These are phyloP conservation scores for Drosophila fungiperda DNA, from an alignment of 2,888 invertebrate genomes.

Conservation along the genomic window DNA sequence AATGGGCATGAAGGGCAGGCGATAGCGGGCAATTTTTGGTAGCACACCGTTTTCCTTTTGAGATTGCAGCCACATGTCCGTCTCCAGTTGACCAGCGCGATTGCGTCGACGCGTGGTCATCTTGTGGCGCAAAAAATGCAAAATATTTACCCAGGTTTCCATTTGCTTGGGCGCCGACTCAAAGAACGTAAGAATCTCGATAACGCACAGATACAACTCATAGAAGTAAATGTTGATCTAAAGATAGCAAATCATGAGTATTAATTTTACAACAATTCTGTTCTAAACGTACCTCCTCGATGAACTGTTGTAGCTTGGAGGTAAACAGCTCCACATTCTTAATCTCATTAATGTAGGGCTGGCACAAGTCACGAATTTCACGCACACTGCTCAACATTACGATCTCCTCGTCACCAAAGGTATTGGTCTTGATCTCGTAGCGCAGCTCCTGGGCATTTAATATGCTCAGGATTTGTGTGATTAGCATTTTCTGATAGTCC, in stretches of 20 bases:
- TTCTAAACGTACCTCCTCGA: constrained; percentile 73
- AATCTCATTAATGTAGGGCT: constrained; percentile 84
- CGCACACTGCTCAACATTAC: constrained; percentile 77
- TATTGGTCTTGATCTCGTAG: constrained; percentile 82
- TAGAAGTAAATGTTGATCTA: constrained; percentile 85
- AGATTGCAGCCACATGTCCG: constrained; percentile 83
- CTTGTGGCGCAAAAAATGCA: constrained; percentile 84
- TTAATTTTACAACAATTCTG: not conserved
- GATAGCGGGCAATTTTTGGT: constrained; percentile 85
- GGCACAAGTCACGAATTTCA: constrained; percentile 79
- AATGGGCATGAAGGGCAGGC: constrained; percentile 84
- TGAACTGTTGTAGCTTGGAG: constrained; percentile 78
- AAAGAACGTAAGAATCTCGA: constrained; percentile 83
- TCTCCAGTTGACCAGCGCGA: constrained; percentile 83
- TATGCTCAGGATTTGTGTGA: constrained; percentile 83
- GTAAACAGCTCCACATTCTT: constrained; percentile 81
- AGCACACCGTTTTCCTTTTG: constrained; percentile 82
- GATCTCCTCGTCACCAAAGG: constrained; percentile 83
- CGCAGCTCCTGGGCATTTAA: constrained; percentile 81
- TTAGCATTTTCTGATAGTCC: constrained; percentile 83
- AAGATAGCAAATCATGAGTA: not conserved
- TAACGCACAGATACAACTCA: constrained; percentile 84
- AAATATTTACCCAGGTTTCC: constrained; percentile 83
- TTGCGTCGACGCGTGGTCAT: constrained; percentile 82
- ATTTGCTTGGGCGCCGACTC: constrained; percentile 82